Conservation (phyloP, 2,113 vertebrate species). For the Pardalotus punctatus region DNA sequence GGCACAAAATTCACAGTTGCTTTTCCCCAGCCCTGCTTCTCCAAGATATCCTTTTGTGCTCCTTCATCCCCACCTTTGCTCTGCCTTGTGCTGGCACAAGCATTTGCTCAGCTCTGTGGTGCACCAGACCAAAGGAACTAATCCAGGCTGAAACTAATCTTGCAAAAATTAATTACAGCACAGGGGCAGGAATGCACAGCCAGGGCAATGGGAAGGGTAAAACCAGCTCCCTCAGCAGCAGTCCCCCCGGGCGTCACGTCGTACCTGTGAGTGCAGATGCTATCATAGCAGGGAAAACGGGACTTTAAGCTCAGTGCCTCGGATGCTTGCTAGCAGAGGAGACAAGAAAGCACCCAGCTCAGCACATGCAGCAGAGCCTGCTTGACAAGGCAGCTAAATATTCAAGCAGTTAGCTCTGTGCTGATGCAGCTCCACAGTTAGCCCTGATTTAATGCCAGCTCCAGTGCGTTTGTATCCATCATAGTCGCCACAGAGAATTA, state of each 20-base stretch:
- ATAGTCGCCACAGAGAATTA: not conserved
- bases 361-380: not conserved
- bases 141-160: constrained; percentile 26
- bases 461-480: not conserved
- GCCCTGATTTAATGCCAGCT: not conserved
- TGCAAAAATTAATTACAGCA: not conserved
- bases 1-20: not conserved
- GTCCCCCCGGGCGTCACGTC: rapidly evolving
- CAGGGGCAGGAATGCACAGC: not conserved
- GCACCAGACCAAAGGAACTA: not conserved
- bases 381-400: not conserved
- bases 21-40: not conserved
- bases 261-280: not conserved
- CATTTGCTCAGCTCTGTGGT: not conserved
- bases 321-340: not conserved
- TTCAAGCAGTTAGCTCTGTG: constrained; percentile 10
- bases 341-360: not conserved
- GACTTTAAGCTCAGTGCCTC: not conserved
- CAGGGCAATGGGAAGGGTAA: not conserved
- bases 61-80: not conserved
- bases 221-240: not conserved
- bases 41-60: not conserved
- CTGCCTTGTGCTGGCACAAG: not conserved
- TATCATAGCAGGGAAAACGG: not conserved
- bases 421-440: constrained; percentile 16